A percentile compares a stretch with the other conserved stretches of the same genome.
Conservation (phyloP, 1,140 invertebrate genomes). For the Eupristina koningsbergeri region DNA sequence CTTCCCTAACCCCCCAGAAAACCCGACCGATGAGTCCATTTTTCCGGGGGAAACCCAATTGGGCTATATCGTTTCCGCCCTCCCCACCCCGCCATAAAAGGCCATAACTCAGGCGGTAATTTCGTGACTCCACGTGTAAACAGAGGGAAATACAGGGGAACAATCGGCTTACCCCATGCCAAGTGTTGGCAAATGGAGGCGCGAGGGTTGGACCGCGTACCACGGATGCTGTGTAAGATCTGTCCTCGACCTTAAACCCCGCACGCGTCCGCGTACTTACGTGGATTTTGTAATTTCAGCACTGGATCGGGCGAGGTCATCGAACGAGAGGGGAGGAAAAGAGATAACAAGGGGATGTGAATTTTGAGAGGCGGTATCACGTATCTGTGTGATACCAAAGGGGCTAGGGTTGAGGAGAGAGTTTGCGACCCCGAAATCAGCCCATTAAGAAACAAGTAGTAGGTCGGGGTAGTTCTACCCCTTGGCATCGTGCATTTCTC, state of each 20-base stretch:
- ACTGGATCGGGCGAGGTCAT: no score
- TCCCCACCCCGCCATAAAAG: background rate
- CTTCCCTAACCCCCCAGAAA: background rate
- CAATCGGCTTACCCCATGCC: constrained; percentile 35
- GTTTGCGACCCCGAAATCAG: constrained; percentile 46
- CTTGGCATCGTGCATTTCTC: background rate
- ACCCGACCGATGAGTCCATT: constrained; percentile 33
- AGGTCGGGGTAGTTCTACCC: constrained; percentile 36
- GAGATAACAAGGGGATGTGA: background rate
- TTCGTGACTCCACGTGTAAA: constrained; percentile 38
- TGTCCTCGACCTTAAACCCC: background rate
- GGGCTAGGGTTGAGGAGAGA: constrained; percentile 37
- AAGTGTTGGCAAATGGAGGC: background rate
- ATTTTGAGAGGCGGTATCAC: background rate
- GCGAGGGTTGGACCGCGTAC: background rate
- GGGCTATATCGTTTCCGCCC: background rate
- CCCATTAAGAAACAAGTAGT: constrained; percentile 43
- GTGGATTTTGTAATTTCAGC: constrained; percentile 59
- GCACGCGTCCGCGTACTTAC: constrained; percentile 55
- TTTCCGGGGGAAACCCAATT: background rate
- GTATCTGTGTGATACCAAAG: background rate
- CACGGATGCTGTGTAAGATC: background rate
- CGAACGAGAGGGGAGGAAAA: background rate
- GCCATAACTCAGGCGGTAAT: constrained; percentile 24
- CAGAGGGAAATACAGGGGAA: constrained; percentile 31